A percentile compares a stretch with the other conserved stretches of the same genome.
These are phyloP conservation scores for Limnodromus scolopaceus DNA, from an alignment of 2,797 vertebrate species.

Conservation along the genomic window DNA sequence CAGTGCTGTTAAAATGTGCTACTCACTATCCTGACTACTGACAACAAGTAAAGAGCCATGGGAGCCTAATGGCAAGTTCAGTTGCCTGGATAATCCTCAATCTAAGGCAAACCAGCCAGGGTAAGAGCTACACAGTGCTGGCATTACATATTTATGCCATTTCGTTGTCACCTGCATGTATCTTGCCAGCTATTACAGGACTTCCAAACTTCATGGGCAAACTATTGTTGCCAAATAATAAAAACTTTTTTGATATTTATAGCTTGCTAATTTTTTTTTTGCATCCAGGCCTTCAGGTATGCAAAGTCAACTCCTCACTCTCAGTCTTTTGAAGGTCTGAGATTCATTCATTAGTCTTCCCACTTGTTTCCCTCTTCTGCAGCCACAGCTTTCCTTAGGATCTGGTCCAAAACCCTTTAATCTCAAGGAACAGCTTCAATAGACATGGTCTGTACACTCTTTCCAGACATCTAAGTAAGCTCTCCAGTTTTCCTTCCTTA, in stretches of 20 bases:
- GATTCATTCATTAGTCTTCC: not conserved
- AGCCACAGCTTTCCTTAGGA: not conserved
- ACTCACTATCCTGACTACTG: not conserved
- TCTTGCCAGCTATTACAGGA: not conserved
- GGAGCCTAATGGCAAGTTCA: not conserved
- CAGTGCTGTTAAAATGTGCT: not conserved
- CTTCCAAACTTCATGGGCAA: not conserved
- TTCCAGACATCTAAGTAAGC: not conserved
- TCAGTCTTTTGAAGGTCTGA: not conserved
- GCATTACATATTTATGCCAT: not conserved
- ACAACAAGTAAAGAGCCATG: not conserved
- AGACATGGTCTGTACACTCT: not conserved
- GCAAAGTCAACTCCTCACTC: not conserved
- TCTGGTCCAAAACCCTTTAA: not conserved
- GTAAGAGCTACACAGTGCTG: not conserved
- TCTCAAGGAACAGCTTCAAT: not conserved
- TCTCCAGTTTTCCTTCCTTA: not conserved
- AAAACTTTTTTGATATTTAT: not conserved
- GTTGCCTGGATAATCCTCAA: not conserved
- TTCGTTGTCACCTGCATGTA: not conserved
- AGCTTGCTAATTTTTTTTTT: not conserved
- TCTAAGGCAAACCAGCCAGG: not conserved
- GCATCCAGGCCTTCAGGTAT: not conserved
- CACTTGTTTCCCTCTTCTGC: not conserved
- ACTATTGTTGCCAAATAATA: not conserved